These are phyloP conservation scores for Daphoenositta chrysoptera DNA, from an alignment of 2,113 vertebrate species.

Conservation along the genomic window DNA sequence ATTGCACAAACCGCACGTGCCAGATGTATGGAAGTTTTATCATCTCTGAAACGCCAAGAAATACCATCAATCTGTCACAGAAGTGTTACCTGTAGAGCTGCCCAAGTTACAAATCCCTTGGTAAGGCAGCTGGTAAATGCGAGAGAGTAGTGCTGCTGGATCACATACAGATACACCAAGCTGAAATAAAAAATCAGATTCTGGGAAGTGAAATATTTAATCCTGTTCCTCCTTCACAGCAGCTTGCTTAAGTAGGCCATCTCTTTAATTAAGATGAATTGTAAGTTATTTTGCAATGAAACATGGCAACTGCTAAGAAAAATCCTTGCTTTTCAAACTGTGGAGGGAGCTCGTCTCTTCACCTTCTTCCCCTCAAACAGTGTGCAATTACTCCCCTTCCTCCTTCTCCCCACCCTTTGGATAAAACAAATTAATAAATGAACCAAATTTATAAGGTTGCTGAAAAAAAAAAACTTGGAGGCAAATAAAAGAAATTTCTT, in stretches of 20 bases:
- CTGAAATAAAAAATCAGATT: neutral
- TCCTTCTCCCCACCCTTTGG: neutral
- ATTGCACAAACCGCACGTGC: neutral
- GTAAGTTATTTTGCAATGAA: neutral
- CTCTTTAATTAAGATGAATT: neutral
- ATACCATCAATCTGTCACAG: neutral
- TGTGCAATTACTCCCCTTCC: neutral
- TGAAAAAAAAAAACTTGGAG: neutral
- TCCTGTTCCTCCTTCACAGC: neutral
- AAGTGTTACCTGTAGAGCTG: neutral
- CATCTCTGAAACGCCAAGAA: neutral
- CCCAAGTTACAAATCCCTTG: neutral
- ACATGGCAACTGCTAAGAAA: neutral
- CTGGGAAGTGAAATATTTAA: neutral
- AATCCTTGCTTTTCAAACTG: neutral
- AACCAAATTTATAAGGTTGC: neutral
- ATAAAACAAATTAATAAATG: neutral
- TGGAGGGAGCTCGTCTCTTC: neutral
- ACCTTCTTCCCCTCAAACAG: neutral
- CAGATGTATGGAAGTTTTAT: neutral
- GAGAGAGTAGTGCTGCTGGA: neutral
- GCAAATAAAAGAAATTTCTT: neutral
- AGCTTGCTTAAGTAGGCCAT: neutral
- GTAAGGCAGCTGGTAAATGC: neutral
- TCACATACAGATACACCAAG: neutral